Percentiles rank a stretch among this genome's conserved stretches.
phyloP scores from a whole-genome alignment of 1,140 invertebrate genomes.

The Cydia amplana region DNA sequence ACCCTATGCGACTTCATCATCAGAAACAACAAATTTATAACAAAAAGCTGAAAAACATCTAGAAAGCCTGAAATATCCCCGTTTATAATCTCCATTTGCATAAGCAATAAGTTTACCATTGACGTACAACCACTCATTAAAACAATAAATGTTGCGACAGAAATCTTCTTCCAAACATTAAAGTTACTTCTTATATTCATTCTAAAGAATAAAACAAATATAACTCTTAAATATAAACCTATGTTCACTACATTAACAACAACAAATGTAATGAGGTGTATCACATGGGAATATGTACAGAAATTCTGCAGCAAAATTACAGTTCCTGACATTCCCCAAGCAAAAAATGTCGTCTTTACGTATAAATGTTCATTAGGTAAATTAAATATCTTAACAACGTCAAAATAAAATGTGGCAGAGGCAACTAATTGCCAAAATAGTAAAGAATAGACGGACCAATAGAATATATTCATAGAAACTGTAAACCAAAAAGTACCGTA shows the following conservation, averaged over 20 bases:
- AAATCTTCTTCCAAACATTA: neutral
- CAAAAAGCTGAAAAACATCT: neutral
- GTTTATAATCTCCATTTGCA: neutral
- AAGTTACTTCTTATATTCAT: neutral
- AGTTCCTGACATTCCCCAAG: neutral
- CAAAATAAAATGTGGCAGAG: neutral
- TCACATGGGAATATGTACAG: neutral
- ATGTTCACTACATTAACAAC: neutral
- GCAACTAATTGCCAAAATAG: neutral
- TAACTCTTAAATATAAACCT: neutral
- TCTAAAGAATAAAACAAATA: neutral
- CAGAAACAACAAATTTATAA: neutral
- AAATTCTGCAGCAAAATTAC: neutral
- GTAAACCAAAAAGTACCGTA: neutral
- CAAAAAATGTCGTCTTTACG: neutral
- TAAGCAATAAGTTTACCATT: neutral
- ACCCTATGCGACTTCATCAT: conserved; percentile 5
- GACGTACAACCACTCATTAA: neutral
- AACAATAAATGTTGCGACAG: conserved; percentile 2
- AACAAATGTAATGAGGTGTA: neutral
- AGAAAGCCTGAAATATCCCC: neutral
- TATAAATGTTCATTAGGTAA: neutral
- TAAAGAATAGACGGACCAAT: neutral
- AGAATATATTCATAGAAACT: neutral
- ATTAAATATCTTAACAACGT: neutral